Conservation (phyloP, 2,888 invertebrate genomes). For the Brassicogethes aeneus region DNA sequence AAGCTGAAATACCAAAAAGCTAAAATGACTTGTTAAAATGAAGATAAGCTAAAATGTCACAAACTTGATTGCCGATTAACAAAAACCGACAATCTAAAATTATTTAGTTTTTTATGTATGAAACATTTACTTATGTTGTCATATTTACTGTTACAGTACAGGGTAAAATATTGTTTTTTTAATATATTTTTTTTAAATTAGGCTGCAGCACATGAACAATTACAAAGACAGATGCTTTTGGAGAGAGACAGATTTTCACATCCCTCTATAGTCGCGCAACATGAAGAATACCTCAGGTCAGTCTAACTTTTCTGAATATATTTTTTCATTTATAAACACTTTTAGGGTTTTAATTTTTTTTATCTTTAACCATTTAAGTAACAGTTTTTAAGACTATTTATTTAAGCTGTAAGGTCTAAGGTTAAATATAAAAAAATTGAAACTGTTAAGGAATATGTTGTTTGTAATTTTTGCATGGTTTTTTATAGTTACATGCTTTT, state of each 20-base stretch:
- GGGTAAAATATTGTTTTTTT: not conserved
- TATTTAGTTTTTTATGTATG: no score
- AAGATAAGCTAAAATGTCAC: no score
- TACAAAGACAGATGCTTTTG: constrained; percentile 75
- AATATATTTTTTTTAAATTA: constrained; percentile 32
- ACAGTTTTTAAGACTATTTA: no score
- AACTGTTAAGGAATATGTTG: no score
- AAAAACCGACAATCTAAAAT: no score
- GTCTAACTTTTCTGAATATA: no score
- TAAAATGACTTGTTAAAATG: no score
- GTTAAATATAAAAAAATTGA: no score
- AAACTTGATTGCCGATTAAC: no score
- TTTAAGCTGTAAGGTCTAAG: no score
- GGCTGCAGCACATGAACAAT: constrained; percentile 74
- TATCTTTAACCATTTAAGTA: not conserved
- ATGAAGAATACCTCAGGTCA: constrained; percentile 58
- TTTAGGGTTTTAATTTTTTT: constrained; percentile 5
- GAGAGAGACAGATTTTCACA: constrained; percentile 70
- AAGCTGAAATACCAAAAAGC: no score
- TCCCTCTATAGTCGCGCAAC: constrained; percentile 55
- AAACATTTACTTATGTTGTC: not conserved
- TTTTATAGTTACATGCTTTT: not conserved
- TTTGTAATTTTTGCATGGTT: constrained; percentile 3
- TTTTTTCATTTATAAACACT: constrained; percentile 6
- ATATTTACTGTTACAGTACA: not conserved